Conservation (phyloP, 2,888 invertebrate species). For the Ephialtes manifestator region DNA sequence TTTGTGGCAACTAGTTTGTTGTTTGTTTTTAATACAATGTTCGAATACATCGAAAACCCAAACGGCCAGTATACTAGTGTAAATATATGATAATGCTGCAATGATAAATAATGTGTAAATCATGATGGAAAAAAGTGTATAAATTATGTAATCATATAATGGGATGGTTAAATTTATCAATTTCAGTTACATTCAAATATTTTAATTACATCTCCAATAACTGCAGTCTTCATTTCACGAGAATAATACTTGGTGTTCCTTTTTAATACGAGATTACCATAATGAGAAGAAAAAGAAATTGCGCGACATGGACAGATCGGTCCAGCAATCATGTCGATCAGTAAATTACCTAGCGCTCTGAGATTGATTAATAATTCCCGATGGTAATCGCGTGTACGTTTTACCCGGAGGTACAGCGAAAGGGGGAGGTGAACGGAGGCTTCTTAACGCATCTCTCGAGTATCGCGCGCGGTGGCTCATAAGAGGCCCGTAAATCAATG, state of each 20-base stretch:
- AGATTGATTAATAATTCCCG: conserved; percentile 58
- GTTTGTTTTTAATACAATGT: no score
- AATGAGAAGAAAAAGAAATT: conserved; percentile 18
- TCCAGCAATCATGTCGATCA: conserved; percentile 30
- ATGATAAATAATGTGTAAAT: no score
- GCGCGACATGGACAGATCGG: not conserved
- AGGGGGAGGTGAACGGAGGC: conserved; percentile 1
- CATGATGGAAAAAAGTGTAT: no score
- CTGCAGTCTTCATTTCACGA: not conserved
- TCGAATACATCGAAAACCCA: no score
- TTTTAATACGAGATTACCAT: not conserved
- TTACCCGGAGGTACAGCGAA: not conserved
- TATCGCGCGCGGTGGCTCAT: conserved; percentile 38
- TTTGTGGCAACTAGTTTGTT: no score
- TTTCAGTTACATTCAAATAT: not conserved
- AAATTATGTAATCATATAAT: no score
- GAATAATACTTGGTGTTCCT: not conserved
- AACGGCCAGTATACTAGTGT: no score
- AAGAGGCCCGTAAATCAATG: conserved; percentile 46
- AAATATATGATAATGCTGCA: no score
- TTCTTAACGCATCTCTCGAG: conserved; percentile 42
- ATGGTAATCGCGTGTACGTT: conserved; percentile 44
- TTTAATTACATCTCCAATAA: not conserved
- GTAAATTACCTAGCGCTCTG: conserved; percentile 27
- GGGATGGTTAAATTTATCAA: not conserved